phyloP scores from a whole-genome alignment of 2,797 vertebrate species.

The Typhlichthys eigenmanni region DNA sequence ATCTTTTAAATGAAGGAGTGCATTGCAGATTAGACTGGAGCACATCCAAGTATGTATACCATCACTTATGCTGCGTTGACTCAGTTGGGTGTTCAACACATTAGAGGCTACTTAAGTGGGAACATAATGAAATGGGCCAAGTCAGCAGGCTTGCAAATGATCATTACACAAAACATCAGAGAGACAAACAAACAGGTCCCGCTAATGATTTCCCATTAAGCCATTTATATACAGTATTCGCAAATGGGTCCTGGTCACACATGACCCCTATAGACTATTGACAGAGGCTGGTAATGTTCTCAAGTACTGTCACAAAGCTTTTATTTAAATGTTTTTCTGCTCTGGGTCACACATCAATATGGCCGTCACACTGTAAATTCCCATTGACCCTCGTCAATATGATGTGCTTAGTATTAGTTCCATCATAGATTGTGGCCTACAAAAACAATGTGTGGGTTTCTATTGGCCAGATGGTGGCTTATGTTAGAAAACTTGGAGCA shows the following conservation, averaged over 20 bases:
- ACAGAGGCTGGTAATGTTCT: conserved; percentile 32
- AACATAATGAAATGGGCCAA: conserved; percentile 43
- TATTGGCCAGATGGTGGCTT: background rate
- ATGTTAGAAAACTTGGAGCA: background rate
- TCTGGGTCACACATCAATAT: conserved; percentile 27
- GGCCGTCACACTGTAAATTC: conserved; percentile 6
- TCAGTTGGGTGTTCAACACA: conserved; percentile 41
- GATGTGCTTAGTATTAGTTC: background rate
- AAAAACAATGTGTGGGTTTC: conserved; percentile 5
- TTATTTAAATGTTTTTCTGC: conserved; percentile 25
- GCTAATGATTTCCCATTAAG: conserved; percentile 64
- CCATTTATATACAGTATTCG: conserved; percentile 27
- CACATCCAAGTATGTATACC: conserved; percentile 1
- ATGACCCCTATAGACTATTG: conserved; percentile 22
- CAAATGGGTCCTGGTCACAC: conserved; percentile 35
- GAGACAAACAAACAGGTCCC: conserved; percentile 51
- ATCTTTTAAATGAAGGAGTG: conserved; percentile 17
- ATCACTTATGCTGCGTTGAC: conserved; percentile 15
- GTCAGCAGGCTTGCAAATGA: conserved; percentile 56
- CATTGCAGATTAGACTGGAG: background rate
- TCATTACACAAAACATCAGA: conserved; percentile 47
- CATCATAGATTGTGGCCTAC: background rate
- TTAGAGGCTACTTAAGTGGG: conserved; percentile 48
- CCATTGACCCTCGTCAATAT: conserved; percentile 17
- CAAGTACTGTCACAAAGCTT: conserved; percentile 26